Conservation (phyloP, 2,113 vertebrate genomes). For the Cebus imitator region DNA sequence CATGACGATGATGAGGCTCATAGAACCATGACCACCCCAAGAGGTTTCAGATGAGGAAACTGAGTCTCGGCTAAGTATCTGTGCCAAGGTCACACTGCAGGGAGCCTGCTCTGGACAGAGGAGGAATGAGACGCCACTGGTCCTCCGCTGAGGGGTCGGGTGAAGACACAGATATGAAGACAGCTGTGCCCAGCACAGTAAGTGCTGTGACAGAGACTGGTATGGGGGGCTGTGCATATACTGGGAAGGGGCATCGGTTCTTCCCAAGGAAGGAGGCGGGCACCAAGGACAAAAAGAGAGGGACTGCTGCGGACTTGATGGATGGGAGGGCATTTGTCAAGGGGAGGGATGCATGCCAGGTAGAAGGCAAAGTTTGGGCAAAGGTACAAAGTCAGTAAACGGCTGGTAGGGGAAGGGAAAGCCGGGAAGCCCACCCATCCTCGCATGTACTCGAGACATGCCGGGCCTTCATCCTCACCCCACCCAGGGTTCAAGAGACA, state of each 20-base stretch:
- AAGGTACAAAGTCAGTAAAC: neutral
- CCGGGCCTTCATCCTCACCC: neutral
- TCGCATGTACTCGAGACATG: rapidly evolving
- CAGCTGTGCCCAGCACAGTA: rapidly evolving
- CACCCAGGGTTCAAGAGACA: neutral
- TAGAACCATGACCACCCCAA: rapidly evolving
- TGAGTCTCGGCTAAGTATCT: neutral
- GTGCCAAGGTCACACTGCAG: neutral
- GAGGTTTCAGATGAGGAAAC: neutral
- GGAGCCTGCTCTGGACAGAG: neutral
- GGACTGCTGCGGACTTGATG: rapidly evolving
- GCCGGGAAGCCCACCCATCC: rapidly evolving
- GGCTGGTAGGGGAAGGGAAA: neutral
- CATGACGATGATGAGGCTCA: rapidly evolving
- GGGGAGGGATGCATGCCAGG: rapidly evolving
- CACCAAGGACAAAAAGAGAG: neutral
- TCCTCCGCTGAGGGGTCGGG: rapidly evolving
- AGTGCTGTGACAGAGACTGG: neutral
- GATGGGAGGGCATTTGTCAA: rapidly evolving
- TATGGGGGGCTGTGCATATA: rapidly evolving
- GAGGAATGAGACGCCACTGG: neutral
- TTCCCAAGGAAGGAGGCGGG: neutral
- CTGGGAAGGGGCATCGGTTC: neutral
- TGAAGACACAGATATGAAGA: too few species aligned
- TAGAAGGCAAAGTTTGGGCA: rapidly evolving